Base-by-base conservation (phyloP, 2,113 vertebrate genomes). In the Syngnathus scovelli region DNA sequence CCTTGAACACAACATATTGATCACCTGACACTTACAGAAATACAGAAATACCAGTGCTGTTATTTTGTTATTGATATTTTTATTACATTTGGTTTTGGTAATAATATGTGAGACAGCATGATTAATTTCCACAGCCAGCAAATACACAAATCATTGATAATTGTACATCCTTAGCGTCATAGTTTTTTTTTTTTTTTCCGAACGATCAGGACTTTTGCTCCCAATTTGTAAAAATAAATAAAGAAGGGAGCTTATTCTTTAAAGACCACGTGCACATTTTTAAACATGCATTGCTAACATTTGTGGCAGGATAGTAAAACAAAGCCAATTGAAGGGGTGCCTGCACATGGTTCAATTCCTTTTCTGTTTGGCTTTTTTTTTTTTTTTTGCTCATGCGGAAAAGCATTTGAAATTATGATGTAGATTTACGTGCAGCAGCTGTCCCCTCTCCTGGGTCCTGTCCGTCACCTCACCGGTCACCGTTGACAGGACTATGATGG, bases 401-500 rank as follows among this genome's bases (percentile, higher is more conserved):
- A 83, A 84, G 82, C 82, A 79, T 85, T 89, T 88, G 84, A 84
- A 88, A 90, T 91, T 90, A 91, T 91, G 91, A 92, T 90, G 84
- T 85, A 85, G 89, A 89, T 82, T 90, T 90, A 90, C 87, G 77
- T 75, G 80, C 77, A 86, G 83, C 90, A 89, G 90, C 86, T 90
- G 89, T 85, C 85, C 77, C 79, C 83, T 78, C 87, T 86, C 83
- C 77, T 76, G 77, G 83, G 89, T 78, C 82, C 83, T 86, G 86
- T 88, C 85, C 76, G 75, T 87, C 89, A 86, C 83, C 88, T 81
- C 78, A 21, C 85, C 58, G 78, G 83, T 84, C 87, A 80, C 74
- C 66, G 55, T 79, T 89, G 89, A 91, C 90, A 91, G 88, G 87
- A 55, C 89, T 89, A 90, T 92, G 91, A 92, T 91, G 90, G 91